Conservation (phyloP, 1,140 invertebrate species). For the Aphelinus atriplicis region DNA sequence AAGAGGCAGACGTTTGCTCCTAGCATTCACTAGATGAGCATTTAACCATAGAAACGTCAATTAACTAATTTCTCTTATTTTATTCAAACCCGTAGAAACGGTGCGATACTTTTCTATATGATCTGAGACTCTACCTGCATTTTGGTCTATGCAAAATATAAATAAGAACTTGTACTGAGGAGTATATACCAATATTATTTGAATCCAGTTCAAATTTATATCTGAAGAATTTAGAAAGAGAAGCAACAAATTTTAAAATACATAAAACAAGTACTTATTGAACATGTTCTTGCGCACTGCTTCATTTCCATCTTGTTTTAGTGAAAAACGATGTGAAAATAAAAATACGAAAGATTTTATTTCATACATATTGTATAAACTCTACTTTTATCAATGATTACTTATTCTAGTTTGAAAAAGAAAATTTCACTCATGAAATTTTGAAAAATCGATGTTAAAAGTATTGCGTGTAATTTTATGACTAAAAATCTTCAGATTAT, state of each 20-base stretch:
- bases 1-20: conserved; percentile 24
- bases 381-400: conserved; percentile 6
- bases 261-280: conserved; percentile 36
- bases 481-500: neutral
- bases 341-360: conserved; percentile 27
- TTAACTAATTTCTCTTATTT: conserved; percentile 30
- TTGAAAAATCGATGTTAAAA: conserved; percentile 6
- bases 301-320: conserved; percentile 15
- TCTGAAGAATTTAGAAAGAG: conserved; percentile 5
- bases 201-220: conserved; percentile 16
- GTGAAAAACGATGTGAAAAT: conserved; percentile 1
- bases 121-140: conserved; percentile 17
- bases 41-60: conserved; percentile 36
- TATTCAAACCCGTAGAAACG: conserved; percentile 8
- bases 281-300: conserved; percentile 31
- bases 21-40: conserved; percentile 20
- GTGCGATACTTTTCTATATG: conserved; percentile 25
- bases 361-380: too few relatives aligned
- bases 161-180: neutral
- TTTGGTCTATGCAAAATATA: conserved; percentile 10
- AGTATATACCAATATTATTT: conserved; percentile 11
- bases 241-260: neutral
- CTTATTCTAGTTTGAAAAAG: neutral
- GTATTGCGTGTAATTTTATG: neutral
- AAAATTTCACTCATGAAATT: conserved; percentile 17